These are phyloP conservation scores for Lagenorhynchus albirostris DNA, from an alignment of 2,113 vertebrate species.

Conservation along the genomic window DNA sequence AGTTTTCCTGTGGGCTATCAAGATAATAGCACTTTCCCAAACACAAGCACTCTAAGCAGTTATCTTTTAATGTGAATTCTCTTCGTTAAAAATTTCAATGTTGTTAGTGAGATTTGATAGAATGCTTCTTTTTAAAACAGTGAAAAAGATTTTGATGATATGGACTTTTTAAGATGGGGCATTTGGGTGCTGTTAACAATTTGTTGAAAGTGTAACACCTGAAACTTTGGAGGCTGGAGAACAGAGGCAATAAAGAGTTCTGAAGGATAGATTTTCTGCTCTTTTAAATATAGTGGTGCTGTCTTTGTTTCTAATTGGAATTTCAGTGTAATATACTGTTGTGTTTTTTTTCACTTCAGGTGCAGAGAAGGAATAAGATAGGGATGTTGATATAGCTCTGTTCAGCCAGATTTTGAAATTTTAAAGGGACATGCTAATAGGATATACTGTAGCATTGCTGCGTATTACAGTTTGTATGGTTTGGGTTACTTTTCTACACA, in stretches of 20 bases:
- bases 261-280: neutral
- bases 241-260: neutral
- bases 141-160: neutral
- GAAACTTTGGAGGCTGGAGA: constrained; percentile 27
- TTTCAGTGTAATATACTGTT: constrained; percentile 2
- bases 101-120: neutral
- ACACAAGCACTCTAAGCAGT: neutral
- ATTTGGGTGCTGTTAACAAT: constrained; percentile 15
- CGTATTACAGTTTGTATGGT: neutral
- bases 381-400: constrained; percentile 40
- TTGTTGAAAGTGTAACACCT: neutral
- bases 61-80: neutral
- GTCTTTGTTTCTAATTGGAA: constrained; percentile 45
- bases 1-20: neutral
- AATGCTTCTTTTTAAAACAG: neutral
- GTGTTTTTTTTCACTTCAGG: constrained; percentile 3
- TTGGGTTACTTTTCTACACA: constrained; percentile 37
- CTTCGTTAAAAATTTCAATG: neutral
- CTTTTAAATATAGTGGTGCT: neutral
- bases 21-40: neutral
- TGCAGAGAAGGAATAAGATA: constrained; percentile 10
- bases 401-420: constrained; percentile 52
- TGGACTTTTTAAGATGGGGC: neutral
- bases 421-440: constrained; percentile 17
- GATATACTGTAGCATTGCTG: constrained; percentile 16